These are phyloP conservation scores for Synanthedon formicaeformis DNA, from an alignment of 2,888 invertebrate species.

Conservation along the genomic window DNA sequence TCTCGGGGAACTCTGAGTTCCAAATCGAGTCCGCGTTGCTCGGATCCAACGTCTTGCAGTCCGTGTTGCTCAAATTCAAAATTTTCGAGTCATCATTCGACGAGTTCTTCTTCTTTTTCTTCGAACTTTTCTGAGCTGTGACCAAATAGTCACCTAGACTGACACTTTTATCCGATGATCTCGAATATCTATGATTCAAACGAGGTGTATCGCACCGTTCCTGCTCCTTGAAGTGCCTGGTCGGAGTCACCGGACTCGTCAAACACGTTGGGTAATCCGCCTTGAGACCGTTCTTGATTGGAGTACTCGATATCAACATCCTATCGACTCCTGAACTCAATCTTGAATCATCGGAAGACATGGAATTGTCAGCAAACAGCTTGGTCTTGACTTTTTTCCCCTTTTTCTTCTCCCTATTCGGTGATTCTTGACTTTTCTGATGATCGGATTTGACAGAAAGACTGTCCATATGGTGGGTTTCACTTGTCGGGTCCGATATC, in stretches of 20 bases:
- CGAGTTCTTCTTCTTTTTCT: slow-evolving; percentile 41
- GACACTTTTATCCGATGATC: slow-evolving; percentile 45
- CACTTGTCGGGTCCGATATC: slow-evolving; percentile 50
- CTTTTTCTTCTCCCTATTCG: slow-evolving; percentile 40
- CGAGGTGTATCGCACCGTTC: slow-evolving; percentile 55
- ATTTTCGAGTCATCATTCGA: slow-evolving; percentile 20
- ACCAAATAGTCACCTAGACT: slow-evolving; percentile 49
- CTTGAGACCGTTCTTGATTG: slow-evolving; percentile 42
- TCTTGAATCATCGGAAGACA: slow-evolving; percentile 49
- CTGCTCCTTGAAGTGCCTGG: slow-evolving; percentile 16
- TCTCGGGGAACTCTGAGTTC: slow-evolving; percentile 56
- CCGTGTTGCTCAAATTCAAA: not conserved
- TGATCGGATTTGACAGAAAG: slow-evolving; percentile 31
- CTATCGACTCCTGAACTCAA: slow-evolving; percentile 35
- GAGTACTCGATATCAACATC: slow-evolving; percentile 44
- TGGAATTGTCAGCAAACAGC: slow-evolving; percentile 45
- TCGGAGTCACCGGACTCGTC: slow-evolving; percentile 45
- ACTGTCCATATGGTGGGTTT: slow-evolving; percentile 37
- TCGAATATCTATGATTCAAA: slow-evolving; percentile 34
- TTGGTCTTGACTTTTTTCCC: slow-evolving; percentile 54
- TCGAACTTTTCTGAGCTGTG: slow-evolving; percentile 34
- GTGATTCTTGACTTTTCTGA: slow-evolving; percentile 40
- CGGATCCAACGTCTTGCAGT: not conserved
- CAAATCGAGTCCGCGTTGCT: slow-evolving; percentile 5
- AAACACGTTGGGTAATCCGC: slow-evolving; percentile 28